A percentile compares a stretch with the other conserved stretches of the same genome.
These are phyloP conservation scores for Ochotona princeps DNA, from an alignment of 2,113 vertebrate species.

Conservation along the genomic window DNA sequence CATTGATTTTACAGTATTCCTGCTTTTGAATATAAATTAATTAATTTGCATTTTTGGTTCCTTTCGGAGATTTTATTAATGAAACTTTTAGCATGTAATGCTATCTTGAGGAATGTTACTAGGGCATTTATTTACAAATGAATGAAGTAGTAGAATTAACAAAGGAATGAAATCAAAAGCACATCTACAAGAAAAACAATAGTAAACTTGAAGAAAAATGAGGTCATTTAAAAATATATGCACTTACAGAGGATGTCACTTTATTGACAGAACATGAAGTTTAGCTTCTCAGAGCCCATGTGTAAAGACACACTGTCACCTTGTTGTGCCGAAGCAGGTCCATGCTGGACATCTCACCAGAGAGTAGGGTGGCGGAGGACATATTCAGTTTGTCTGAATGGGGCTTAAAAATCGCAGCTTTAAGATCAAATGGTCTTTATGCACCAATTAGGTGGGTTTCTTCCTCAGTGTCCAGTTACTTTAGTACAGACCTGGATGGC, in stretches of 20 bases:
- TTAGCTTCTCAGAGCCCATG: background rate
- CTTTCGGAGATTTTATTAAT: background rate
- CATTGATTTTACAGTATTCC: background rate
- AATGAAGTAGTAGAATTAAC: too few species aligned
- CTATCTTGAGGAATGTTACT: background rate
- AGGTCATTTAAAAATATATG: background rate
- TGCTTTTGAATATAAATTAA: background rate
- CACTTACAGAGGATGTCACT: background rate
- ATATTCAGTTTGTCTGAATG: background rate
- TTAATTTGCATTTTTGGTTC: background rate
- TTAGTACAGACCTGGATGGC: background rate
- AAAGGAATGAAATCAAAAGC: background rate
- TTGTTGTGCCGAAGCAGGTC: background rate
- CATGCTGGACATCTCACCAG: background rate
- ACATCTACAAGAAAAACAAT: background rate
- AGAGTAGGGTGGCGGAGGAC: background rate
- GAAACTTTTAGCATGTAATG: background rate
- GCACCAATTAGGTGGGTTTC: background rate
- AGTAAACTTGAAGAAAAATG: background rate
- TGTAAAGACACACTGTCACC: background rate
- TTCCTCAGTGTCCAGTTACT: background rate
- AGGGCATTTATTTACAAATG: background rate
- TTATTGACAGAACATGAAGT: background rate
- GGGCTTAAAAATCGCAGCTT: background rate
- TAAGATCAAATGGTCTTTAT: background rate